Evolutionary conservation across 2,888 invertebrate genomes (phyloP).

Genomic region (Panorpa germanica): DNA sequence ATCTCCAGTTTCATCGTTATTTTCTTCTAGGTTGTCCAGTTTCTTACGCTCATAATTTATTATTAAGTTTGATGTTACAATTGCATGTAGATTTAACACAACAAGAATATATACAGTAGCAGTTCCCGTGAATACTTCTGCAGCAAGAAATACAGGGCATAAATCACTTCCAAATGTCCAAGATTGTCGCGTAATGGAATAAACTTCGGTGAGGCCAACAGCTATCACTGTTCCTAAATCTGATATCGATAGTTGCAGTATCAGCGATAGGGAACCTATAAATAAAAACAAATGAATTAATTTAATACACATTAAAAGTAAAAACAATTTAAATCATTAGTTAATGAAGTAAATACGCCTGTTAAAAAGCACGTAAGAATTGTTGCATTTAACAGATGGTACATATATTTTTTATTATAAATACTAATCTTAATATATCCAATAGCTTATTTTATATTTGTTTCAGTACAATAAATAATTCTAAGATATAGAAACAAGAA

Average conservation of each 20-base stretch:
- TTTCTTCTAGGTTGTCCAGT: conserved; percentile 21
- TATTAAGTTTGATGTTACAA: conserved; percentile 32
- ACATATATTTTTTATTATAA: too few relatives aligned
- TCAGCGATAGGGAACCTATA: conserved; percentile 30
- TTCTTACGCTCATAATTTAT: conserved; percentile 21
- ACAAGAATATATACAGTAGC: conserved; percentile 33
- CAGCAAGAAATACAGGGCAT: conserved; percentile 33
- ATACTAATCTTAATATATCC: too few relatives aligned
- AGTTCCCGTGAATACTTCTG: conserved; percentile 32
- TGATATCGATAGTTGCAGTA: conserved; percentile 31
- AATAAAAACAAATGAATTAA: conserved; percentile 17
- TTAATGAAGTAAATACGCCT: too few relatives aligned
- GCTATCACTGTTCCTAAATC: conserved; percentile 28
- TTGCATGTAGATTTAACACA: conserved; percentile 34
- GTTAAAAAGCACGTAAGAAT: too few relatives aligned
- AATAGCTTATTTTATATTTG: too few relatives aligned
- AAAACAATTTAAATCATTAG: too few relatives aligned
- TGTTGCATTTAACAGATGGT: too few relatives aligned
- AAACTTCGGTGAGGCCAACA: conserved; percentile 30
- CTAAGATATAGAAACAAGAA: too few relatives aligned
- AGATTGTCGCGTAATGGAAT: conserved; percentile 27
- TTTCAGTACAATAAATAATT: too few relatives aligned
- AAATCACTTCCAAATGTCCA: conserved; percentile 30
- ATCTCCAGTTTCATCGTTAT: conserved; percentile 24
- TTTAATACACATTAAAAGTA: too few relatives aligned